Conservation (phyloP, 2,888 invertebrate genomes). For the Spilosoma lubricipeda region DNA sequence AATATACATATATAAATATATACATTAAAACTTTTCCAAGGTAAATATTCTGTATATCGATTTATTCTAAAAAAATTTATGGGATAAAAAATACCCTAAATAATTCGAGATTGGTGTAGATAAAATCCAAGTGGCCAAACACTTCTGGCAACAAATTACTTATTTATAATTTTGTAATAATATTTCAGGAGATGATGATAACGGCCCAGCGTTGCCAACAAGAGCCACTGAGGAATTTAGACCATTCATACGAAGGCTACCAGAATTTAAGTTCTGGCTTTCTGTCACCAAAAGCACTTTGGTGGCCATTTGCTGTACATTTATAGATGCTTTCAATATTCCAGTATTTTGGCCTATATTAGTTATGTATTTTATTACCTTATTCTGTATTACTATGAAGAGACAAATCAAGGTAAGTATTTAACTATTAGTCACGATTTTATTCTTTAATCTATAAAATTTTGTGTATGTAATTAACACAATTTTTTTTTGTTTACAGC, state of each 20-base stretch:
- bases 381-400: slow-evolving; percentile 99
- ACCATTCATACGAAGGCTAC: slow-evolving; percentile 98
- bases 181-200: slow-evolving; percentile 87
- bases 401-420: slow-evolving; percentile 97
- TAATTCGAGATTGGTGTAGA: no score
- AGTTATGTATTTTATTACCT: slow-evolving; percentile 99
- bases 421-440: background rate
- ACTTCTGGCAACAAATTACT: rapidly evolving
- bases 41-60: no score
- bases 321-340: slow-evolving; percentile 99
- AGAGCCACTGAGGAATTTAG: slow-evolving; percentile 98
- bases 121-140: no score
- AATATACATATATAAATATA: no score
- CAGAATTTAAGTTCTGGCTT: slow-evolving; percentile 99
- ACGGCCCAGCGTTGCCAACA: slow-evolving; percentile 97
- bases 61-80: no score
- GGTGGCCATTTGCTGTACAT: slow-evolving; percentile 96
- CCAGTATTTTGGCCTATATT: slow-evolving; percentile 99
- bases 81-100: no score
- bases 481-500: slow-evolving; percentile 88
- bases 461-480: background rate
- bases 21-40: no score
- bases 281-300: slow-evolving; percentile 97
- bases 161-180: slow-evolving; percentile 32
- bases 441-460: background rate